Base-by-base conservation (phyloP, 2,113 vertebrate species). In the Microcebus tavaratra region DNA sequence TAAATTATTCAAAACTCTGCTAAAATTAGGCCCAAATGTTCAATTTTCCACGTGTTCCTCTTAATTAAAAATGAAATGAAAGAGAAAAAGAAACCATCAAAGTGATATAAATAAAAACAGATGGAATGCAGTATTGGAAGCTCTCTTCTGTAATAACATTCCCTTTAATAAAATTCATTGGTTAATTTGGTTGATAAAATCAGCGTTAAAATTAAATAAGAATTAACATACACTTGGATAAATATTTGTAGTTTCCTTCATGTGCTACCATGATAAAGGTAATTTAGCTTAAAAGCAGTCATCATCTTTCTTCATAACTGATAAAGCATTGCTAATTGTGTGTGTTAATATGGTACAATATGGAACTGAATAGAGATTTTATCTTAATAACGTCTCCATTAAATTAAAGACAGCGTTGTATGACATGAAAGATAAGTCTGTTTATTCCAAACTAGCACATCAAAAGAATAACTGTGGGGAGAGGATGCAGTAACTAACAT, bases 331-430 rank as follows among this genome's bases (percentile, higher is more conserved):
- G 97, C 96, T 98, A 98, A 98, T 98, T 98, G 97, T 98, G 95
- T 98, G 97, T 98, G 98, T 98, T 98, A 98, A 98, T 98, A 97
- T 92, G 91, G 88, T 93, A 98, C 97, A 98, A 97, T 97, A 98
- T 97, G 95, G 98, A 97, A 98, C 39, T 97, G 97, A 97, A 97
- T 95, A 97, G 95, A 98, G 98, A 98, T 98, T 98, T 98, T 98
- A 99, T 99, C 98, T 99, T 98, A 98, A 98, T 98, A 98, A 98
- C 94, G 90, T 98, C 96, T 98, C 97, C 97, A 98, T 98, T 98
- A 98, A 98, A 98, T 98, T 98, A 98, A 98, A 98, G 96, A 98
- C 90, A 93, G 91, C 93, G 84, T 97, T 97, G 97, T 96, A 97
- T 94, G 97, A 98, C 97, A 98, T 96, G 95, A 96, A 97, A 98